These are phyloP conservation scores for Aix galericulata DNA, from an alignment of 2,113 vertebrate species.

Conservation along the genomic window DNA sequence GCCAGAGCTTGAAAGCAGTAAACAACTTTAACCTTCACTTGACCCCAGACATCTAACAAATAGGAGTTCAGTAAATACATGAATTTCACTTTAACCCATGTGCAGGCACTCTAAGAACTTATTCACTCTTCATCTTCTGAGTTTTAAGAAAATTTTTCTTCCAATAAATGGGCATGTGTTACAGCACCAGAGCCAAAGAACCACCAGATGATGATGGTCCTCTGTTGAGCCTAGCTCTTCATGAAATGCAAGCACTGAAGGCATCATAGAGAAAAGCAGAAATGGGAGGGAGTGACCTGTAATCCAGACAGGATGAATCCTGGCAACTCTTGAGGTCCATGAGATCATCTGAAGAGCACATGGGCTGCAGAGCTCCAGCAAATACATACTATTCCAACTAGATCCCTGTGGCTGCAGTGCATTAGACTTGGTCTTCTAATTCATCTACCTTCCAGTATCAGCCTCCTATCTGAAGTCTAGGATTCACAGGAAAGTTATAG, in stretches of 20 bases:
- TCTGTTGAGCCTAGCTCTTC: not conserved
- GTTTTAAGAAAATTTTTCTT: not conserved
- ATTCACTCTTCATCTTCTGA: not conserved
- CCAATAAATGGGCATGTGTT: not conserved
- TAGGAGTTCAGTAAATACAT: constrained; percentile 7
- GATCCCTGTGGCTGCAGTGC: not conserved
- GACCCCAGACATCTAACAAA: constrained; percentile 34
- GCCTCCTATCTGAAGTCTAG: not conserved
- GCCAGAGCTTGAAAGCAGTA: constrained; percentile 22
- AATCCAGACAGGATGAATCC: not conserved
- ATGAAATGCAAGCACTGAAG: accelerated
- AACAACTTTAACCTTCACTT: constrained; percentile 48
- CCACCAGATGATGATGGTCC: not conserved
- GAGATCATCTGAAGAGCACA: not conserved
- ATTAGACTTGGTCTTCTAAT: not conserved
- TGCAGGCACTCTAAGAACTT: not conserved
- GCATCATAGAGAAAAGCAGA: not conserved
- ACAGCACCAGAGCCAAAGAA: not conserved
- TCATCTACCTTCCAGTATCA: not conserved
- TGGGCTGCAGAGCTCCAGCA: not conserved
- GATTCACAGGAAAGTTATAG: not conserved
- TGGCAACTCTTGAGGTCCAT: not conserved
- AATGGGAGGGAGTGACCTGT: not conserved
- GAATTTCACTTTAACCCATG: not conserved
- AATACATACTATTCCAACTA: not conserved